Percentiles rank a stretch among this genome's conserved stretches.
phyloP scores from a whole-genome alignment of 2,888 invertebrate genomes.

The Eupithecia dodoneata region DNA sequence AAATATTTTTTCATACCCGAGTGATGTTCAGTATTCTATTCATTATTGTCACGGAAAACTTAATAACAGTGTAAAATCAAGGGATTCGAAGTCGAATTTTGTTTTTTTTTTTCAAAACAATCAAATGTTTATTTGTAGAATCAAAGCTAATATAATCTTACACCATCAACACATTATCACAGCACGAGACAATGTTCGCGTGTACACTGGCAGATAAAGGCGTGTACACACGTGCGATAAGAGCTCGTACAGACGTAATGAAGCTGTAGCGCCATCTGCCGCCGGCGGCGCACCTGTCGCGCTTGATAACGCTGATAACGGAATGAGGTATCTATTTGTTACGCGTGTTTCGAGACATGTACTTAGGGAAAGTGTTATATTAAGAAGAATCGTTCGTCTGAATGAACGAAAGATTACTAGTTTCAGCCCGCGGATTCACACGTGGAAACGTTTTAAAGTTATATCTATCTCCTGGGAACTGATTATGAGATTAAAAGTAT shows the following conservation, averaged over 20 bases:
- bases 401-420: too few species aligned
- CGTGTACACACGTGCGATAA: slow-evolving; percentile 6
- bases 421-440: too few species aligned
- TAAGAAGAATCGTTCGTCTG: too few species aligned
- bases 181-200: background rate
- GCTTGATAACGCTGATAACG: background rate
- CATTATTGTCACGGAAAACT: too few species aligned
- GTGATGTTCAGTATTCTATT: too few species aligned
- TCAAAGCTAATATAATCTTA: background rate
- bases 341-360: background rate
- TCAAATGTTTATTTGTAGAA: background rate
- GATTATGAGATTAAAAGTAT: too few species aligned
- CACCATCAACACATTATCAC: background rate
- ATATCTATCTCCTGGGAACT: too few species aligned
- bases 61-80: too few species aligned
- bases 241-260: slow-evolving; percentile 2
- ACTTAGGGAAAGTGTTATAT: background rate
- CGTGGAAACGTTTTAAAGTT: too few species aligned
- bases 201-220: background rate
- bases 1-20: too few species aligned
- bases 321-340: background rate
- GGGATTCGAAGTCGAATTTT: too few species aligned
- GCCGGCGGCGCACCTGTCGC: slow-evolving; percentile 17
- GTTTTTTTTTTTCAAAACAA: too few species aligned
- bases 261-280: slow-evolving; percentile 13